Conservation (phyloP, 1,140 invertebrate species). For the Meloidogyne chitwoodi region DNA sequence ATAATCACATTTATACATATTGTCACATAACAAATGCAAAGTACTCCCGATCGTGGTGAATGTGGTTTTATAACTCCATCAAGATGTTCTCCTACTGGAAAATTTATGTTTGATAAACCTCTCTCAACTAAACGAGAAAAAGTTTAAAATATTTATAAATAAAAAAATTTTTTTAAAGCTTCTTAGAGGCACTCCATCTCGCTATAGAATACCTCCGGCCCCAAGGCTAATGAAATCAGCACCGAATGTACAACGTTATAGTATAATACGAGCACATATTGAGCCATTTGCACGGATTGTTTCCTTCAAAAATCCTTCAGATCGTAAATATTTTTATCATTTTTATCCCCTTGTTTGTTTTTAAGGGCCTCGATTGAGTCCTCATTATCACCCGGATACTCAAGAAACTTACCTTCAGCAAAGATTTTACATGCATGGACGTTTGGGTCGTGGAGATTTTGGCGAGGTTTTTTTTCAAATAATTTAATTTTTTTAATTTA, state of each 20-base stretch:
- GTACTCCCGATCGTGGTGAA: constrained; percentile 10
- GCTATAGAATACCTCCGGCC: constrained; percentile 13
- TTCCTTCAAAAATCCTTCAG: constrained; percentile 22
- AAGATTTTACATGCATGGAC: constrained; percentile 18
- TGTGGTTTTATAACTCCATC: constrained; percentile 16
- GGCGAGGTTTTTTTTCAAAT: constrained; percentile 24
- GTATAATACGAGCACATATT: constrained; percentile 11
- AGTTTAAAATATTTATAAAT: constrained; percentile 7
- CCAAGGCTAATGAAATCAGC: constrained; percentile 19
- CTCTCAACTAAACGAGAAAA: constrained; percentile 28
- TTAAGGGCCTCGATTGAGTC: constrained; percentile 17
- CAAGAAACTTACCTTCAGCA: constrained; percentile 27
- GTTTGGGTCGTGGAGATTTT: constrained; percentile 33
- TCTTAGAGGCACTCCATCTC: constrained; percentile 21
- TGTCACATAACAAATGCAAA: constrained; percentile 9
- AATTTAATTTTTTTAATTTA: neutral
- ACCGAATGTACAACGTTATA: constrained; percentile 5
- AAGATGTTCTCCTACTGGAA: constrained; percentile 4
- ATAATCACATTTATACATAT: neutral
- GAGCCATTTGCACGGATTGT: constrained; percentile 27
- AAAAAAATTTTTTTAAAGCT: constrained; percentile 10
- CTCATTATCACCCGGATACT: constrained; percentile 14
- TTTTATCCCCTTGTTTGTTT: neutral
- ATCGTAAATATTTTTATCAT: constrained; percentile 6
- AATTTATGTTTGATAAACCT: constrained; percentile 20